Evolutionary conservation across 2,797 vertebrate species (phyloP), one percentile per base, ranked within the genome.

Genomic region (Arnoldichthys spilopterus): DNA sequence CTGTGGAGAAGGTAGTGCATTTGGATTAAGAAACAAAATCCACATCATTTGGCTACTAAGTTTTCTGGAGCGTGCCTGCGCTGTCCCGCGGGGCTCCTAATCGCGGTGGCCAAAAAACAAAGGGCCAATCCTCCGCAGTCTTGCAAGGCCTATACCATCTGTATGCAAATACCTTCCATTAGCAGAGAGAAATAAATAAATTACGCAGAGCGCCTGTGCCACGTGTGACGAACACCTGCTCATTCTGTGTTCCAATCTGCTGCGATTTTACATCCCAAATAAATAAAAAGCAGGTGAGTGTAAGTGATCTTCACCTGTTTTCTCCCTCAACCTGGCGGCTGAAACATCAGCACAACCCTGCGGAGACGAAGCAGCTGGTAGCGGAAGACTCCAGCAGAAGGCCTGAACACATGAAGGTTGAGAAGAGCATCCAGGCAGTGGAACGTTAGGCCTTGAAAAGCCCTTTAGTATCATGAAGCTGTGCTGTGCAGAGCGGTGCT

Each of bases 231-330:
- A 91, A 89, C 88, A 89, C 84, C 88, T 90, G 88, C 88, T 85
- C 37, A 66, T 86, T 78, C 77, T 83, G 22, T 85, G 84, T 87
- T 81, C 84, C 85, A 87, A 88, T 86, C 88, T 90, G 84, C 86
- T 77, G 89, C 82, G 85, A 87, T 92, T 89, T 88, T 84, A 87
- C 86, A 86, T 79, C 70, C 59, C 68, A 85, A 89, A 87, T 89
- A 88, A 89, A 89, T 80, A 85, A 76, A 85, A 86, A 82, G 76
- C 87, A 86, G 87, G 84, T 87, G 87, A 86, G 89, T 89, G 86
- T 77, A 64, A 53, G 64, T 66, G 77, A 79, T 47, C 49, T 83
- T 78, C 3, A 8, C 34, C 83, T 83, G 83, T 28, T 30, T 30
- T 30, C 1, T 28, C 26, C 82, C 83, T 86, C 74, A 70, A 53